Percentiles rank a stretch among this genome's conserved stretches.
Evolutionary conservation across 2,797 vertebrate species (phyloP).

Genomic region (Pampus argenteus): DNA sequence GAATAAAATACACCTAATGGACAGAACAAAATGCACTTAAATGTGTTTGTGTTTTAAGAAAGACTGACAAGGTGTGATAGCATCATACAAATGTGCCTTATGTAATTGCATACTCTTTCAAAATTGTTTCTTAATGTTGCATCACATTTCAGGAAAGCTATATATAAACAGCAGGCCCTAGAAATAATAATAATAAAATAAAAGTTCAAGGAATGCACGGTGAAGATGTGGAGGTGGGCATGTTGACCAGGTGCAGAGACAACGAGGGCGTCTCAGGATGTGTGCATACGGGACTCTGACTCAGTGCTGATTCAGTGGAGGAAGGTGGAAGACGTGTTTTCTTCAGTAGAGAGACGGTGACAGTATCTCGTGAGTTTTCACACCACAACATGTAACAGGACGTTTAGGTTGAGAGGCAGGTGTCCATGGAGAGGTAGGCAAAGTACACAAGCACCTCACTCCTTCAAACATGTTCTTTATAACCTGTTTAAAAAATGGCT

Average conservation of each 20-base stretch:
- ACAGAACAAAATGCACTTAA: conserved; percentile 48
- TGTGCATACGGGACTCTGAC: conserved; percentile 42
- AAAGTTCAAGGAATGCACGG: conserved; percentile 47
- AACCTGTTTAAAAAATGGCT: conserved; percentile 44
- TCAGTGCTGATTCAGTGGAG: conserved; percentile 62
- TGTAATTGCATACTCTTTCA: conserved; percentile 67
- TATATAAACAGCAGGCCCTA: conserved; percentile 41
- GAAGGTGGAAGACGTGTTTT: conserved; percentile 59
- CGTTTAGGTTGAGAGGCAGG: conserved; percentile 63
- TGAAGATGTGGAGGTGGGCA: conserved; percentile 22
- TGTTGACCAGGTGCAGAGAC: conserved; percentile 14
- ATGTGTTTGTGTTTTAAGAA: conserved; percentile 56
- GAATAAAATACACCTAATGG: conserved; percentile 33
- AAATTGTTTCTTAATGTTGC: conserved; percentile 38
- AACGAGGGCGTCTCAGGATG: conserved; percentile 15
- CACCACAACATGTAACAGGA: conserved; percentile 52
- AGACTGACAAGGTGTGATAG: conserved; percentile 52
- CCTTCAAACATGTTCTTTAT: conserved; percentile 45
- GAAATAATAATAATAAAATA: no score
- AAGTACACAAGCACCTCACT: conserved; percentile 68
- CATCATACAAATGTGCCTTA: conserved; percentile 57
- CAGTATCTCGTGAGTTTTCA: conserved; percentile 30
- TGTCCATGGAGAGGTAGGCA: conserved; percentile 80
- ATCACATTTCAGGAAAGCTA: conserved; percentile 53
- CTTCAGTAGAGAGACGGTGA: conserved; percentile 40